Base-by-base conservation (phyloP, 2,888 invertebrate genomes). In the Imbricaverruca yamaguchii region DNA sequence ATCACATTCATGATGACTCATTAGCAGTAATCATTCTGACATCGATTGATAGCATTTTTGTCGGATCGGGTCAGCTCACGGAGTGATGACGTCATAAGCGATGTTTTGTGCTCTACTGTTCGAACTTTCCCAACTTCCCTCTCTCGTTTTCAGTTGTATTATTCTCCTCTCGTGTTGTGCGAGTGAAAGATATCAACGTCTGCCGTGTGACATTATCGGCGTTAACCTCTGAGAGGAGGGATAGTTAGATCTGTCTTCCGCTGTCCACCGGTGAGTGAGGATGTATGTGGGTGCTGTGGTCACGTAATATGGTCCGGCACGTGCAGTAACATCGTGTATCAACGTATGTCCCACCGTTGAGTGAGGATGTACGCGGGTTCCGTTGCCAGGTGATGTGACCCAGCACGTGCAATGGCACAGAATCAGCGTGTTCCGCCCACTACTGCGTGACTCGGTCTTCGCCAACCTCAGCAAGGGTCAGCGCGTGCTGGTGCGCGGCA, bases 381-480 rank as follows among this genome's bases (percentile, higher is more conserved):
- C 39, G 39, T 39, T 3, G 15, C 0, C 79, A 79, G 57, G 74
- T 11, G 74, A 83, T n/a, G 25, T 82, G 23, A 81, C 81, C 25
- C 83, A 83, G 79, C 82, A 93, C 85, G 95, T 96, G 13, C 96
- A 96, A 84, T 97, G 97, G 97, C 97, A 97, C 87, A 90, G 94
- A 85, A 88, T 97, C 80, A 92, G 93, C 85, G 92, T 96, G 12
- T 97, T 97, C 87, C 94, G 92, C 86, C 95, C 95, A 7, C 90
- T 91, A 81, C 89, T 97, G 3, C 89, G 96, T 67, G 94, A 96
- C 57, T 90, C 91, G 0, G 92, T 95, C 0, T 91, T 92, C 86
- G 92, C 91, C 85, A 94, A 91, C 86, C 87, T 96, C 82, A 93
- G 91, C 85, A 96, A 95, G 88, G 97, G 97, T 0, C 94, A 94